Percentiles rank a stretch among this genome's conserved stretches.
Evolutionary conservation across 2,888 invertebrate species (phyloP).

Genomic region (Drosophila barbarae): DNA sequence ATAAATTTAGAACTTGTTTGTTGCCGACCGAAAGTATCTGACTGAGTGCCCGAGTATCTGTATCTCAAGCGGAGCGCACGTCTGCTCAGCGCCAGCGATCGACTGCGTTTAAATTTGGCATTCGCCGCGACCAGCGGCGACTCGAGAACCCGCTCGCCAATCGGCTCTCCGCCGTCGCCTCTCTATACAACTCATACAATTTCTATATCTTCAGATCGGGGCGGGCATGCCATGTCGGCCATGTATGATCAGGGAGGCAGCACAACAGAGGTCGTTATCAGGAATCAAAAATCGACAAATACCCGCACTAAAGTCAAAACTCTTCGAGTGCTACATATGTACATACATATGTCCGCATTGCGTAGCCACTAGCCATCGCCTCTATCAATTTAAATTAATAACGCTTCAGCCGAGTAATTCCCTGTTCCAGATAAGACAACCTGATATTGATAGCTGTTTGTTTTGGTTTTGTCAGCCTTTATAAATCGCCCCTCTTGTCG

Average conservation of each 20-base stretch:
- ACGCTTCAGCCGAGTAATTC: conserved; percentile 61
- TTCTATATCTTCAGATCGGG: conserved; percentile 13
- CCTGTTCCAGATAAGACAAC: conserved; percentile 52
- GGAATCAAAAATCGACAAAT: conserved; percentile 46
- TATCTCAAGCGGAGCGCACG: conserved; percentile 67
- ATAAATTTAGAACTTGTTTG: conserved; percentile 76
- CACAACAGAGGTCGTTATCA: conserved; percentile 56
- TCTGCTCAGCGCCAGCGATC: conserved; percentile 72
- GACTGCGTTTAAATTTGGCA: conserved; percentile 62
- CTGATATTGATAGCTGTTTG: conserved; percentile 58
- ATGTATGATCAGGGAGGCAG: conserved; percentile 52
- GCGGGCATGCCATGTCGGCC: conserved; percentile 32
- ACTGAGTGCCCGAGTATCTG: conserved; percentile 18
- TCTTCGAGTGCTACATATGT: conserved; percentile 41
- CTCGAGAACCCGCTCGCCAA: conserved; percentile 21
- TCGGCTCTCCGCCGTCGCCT: conserved; percentile 17
- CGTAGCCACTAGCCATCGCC: conserved; percentile 32
- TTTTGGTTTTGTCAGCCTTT: conserved; percentile 54
- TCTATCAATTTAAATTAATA: conserved; percentile 69
- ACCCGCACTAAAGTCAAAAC: conserved; percentile 63
- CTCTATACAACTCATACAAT: conserved; percentile 14
- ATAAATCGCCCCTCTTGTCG: conserved; percentile 54
- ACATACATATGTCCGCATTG: conserved; percentile 29
- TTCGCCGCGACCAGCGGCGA: conserved; percentile 27
- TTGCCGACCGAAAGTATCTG: conserved; percentile 50